Percentiles rank a stretch among this genome's conserved stretches.
Evolutionary conservation across 2,888 invertebrate genomes (phyloP).

Genomic region (Augiades crinisus): DNA sequence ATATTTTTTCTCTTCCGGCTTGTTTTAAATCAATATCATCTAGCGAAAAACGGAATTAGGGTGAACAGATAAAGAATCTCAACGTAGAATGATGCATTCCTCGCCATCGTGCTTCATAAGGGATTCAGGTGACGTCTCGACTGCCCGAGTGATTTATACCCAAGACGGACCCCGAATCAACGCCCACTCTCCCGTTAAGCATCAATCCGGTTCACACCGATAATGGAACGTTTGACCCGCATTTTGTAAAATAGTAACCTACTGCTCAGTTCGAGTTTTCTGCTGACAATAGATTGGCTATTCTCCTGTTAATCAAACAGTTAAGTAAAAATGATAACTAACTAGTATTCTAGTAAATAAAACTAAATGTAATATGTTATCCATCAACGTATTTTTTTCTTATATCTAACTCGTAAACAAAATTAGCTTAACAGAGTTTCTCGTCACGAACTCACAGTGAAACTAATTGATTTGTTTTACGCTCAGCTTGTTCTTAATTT

Average conservation of each 20-base stretch:
- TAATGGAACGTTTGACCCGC: neutral
- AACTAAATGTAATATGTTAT: no score
- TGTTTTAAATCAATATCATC: neutral
- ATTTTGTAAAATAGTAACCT: neutral
- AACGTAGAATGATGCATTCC: slow-evolving; percentile 40
- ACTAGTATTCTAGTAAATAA: no score
- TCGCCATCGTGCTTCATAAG: slow-evolving; percentile 49
- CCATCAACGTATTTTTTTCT: no score
- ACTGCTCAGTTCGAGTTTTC: no score
- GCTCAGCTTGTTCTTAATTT: slow-evolving; percentile 26
- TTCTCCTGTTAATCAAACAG: no score
- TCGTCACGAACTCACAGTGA: slow-evolving; percentile 30
- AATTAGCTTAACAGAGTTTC: neutral
- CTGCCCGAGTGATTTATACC: slow-evolving; percentile 65
- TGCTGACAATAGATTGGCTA: no score
- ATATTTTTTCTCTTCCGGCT: neutral
- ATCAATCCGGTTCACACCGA: slow-evolving; percentile 10
- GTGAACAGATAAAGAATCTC: slow-evolving; percentile 2
- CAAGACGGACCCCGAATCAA: slow-evolving; percentile 45
- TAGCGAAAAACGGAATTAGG: neutral
- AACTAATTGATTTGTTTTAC: slow-evolving; percentile 35
- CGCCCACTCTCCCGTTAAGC: neutral
- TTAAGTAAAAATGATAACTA: no score
- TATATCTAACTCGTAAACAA: no score
- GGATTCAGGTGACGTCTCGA: slow-evolving; percentile 68